A percentile compares a stretch with the other conserved stretches of the same genome.
phyloP scores from a whole-genome alignment of 2,113 vertebrate species.

The Athene noctua region DNA sequence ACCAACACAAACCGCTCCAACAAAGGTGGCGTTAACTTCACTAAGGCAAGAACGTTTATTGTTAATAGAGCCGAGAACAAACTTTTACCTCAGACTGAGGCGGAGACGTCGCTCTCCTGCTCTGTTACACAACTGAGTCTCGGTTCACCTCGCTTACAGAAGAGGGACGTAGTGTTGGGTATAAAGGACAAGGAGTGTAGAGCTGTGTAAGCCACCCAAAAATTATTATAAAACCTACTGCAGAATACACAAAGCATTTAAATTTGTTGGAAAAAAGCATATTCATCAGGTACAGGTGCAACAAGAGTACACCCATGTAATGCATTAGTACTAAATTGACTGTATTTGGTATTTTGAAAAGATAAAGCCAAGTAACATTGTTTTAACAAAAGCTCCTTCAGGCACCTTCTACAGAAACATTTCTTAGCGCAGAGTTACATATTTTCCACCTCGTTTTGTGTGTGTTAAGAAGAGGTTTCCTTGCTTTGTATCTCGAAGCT shows the following conservation, averaged over 20 bases:
- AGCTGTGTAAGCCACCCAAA: not conserved
- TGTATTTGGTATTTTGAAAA: not conserved
- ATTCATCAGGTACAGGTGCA: not conserved
- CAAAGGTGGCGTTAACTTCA: no score
- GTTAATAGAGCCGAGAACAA: not conserved
- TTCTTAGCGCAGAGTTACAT: not conserved
- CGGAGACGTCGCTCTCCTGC: fast-evolving
- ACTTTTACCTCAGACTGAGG: not conserved
- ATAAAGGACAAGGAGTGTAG: fast-evolving
- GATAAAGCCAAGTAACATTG: not conserved
- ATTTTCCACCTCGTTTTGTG: not conserved
- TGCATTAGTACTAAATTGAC: not conserved
- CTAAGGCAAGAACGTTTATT: not conserved
- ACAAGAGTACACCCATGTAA: not conserved
- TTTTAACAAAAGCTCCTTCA: slow-evolving; percentile 1
- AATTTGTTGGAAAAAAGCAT: not conserved
- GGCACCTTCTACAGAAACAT: not conserved
- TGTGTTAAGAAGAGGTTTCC: not conserved
- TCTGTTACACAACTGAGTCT: fast-evolving
- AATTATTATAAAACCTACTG: not conserved
- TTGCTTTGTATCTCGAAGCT: not conserved
- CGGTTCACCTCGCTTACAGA: not conserved
- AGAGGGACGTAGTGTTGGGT: fast-evolving
- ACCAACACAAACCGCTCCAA: not conserved
- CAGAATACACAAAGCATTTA: not conserved